Evolutionary conservation across 2,797 vertebrate genomes (phyloP).

Genomic region (Galaxias olidus): DNA sequence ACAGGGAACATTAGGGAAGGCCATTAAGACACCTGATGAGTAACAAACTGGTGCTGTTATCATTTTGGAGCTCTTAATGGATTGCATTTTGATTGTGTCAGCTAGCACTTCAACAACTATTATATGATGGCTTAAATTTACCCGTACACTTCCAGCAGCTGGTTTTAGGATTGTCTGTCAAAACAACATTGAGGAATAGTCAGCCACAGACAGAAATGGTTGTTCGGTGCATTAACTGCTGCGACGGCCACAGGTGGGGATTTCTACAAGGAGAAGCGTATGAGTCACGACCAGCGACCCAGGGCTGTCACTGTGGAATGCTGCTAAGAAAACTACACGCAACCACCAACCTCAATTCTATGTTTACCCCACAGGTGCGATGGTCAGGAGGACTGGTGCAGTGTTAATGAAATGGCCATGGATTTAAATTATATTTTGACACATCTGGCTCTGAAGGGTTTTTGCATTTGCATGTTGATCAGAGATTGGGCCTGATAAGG

Average conservation of each 20-base stretch:
- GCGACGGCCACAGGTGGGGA: constrained; percentile 75
- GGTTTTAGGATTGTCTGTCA: constrained; percentile 79
- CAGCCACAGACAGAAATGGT: constrained; percentile 29
- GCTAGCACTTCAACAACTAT: constrained; percentile 60
- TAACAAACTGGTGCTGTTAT: constrained; percentile 74
- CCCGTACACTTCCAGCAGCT: constrained; percentile 69
- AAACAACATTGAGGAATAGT: constrained; percentile 73
- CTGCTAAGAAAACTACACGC: constrained; percentile 52
- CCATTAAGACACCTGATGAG: constrained; percentile 77
- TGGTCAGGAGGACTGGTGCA: constrained; percentile 79
- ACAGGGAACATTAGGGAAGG: constrained; percentile 64
- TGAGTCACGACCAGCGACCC: constrained; percentile 60
- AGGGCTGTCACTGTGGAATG: constrained; percentile 75
- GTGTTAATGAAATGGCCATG: constrained; percentile 82
- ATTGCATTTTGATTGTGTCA: constrained; percentile 81
- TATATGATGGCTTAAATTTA: constrained; percentile 62
- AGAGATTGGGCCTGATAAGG: too few relatives aligned
- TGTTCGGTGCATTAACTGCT: constrained; percentile 52
- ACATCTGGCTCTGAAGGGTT: constrained; percentile 22
- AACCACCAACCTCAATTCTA: constrained; percentile 29
- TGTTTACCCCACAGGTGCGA: constrained; percentile 60
- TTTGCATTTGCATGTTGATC: not conserved
- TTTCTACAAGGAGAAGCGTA: constrained; percentile 60
- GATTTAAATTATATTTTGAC: not conserved
- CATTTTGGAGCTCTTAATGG: constrained; percentile 79